Evolutionary conservation across 2,797 vertebrate species (phyloP).

Genomic region (Neosalanx taihuensis): DNA sequence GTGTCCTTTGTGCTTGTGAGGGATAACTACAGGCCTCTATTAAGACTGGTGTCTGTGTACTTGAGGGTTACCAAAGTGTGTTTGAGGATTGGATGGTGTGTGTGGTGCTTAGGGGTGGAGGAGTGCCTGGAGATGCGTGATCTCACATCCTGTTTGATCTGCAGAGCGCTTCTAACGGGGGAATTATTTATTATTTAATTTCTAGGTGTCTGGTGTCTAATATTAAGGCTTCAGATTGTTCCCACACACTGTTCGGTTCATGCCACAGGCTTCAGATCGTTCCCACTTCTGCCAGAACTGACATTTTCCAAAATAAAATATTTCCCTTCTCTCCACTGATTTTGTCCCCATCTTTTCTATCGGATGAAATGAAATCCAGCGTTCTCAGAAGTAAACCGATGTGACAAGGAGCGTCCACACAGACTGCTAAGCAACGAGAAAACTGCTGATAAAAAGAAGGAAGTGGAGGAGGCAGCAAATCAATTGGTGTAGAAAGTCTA

Average conservation of each 20-base stretch:
- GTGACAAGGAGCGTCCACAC: not conserved
- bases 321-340: not conserved
- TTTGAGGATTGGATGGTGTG: not conserved
- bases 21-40: constrained; percentile 6
- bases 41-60: constrained; percentile 9
- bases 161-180: not conserved
- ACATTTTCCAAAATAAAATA: not conserved
- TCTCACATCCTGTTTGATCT: not conserved
- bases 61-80: constrained; percentile 5
- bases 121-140: not conserved
- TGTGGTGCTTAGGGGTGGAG: not conserved
- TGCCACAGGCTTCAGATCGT: not conserved
- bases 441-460: constrained; percentile 5
- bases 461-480: not conserved
- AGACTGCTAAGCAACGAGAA: not conserved
- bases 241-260: too few relatives aligned
- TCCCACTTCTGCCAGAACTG: not conserved
- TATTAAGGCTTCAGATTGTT: too few relatives aligned
- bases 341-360: not conserved
- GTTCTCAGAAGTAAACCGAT: constrained; percentile 9
- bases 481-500: too few relatives aligned
- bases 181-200: not conserved
- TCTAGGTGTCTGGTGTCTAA: too few relatives aligned
- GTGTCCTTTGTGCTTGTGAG: not conserved
- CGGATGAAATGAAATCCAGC: not conserved